These are phyloP conservation scores for Schlechtendalia chinensis DNA, from an alignment of 1,140 invertebrate species.

Conservation along the genomic window DNA sequence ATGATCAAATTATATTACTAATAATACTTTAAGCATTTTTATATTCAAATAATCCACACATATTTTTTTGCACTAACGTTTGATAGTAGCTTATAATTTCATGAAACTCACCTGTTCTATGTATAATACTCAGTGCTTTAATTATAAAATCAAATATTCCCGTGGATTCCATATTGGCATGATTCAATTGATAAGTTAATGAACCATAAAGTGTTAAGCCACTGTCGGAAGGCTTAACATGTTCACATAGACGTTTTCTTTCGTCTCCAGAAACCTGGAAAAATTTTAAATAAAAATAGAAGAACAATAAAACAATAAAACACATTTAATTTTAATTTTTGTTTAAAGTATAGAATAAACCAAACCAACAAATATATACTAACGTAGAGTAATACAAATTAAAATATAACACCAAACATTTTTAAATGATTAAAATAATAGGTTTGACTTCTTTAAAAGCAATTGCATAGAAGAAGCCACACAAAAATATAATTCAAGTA, in stretches of 20 bases:
- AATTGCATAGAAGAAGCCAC: neutral
- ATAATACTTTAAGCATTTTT: too few relatives aligned
- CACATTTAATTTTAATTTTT: neutral
- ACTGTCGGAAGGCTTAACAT: conserved; percentile 59
- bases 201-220: conserved; percentile 72
- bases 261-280: conserved; percentile 72
- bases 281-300: neutral
- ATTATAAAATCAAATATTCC: conserved; percentile 74
- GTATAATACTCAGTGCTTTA: conserved; percentile 70
- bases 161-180: conserved; percentile 76
- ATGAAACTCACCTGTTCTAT: conserved; percentile 67
- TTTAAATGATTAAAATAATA: neutral
- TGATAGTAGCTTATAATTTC: neutral
- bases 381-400: neutral
- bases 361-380: neutral
- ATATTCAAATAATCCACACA: too few relatives aligned
- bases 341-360: neutral
- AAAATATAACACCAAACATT: neutral
- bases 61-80: too few relatives aligned
- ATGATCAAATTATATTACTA: too few relatives aligned
- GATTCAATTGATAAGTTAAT: conserved; percentile 75
- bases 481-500: too few relatives aligned
- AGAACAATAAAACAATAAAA: neutral
- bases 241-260: conserved; percentile 67
- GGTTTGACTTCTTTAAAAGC: neutral